Base-by-base conservation (phyloP, 1,140 invertebrate species). In the Solenopsis invicta region DNA sequence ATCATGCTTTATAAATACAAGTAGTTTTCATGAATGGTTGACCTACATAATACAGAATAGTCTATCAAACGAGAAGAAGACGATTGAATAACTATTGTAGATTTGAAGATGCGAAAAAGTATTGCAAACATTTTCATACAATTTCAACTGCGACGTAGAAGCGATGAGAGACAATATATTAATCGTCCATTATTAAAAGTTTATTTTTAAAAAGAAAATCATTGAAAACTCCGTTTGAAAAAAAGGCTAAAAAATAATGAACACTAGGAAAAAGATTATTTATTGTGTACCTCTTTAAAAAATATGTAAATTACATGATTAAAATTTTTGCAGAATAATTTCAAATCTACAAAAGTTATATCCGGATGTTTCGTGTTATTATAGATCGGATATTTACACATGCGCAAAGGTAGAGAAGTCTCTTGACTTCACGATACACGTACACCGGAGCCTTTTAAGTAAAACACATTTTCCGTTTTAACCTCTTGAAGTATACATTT, bases 381-480 rank as follows among this genome's bases (percentile, higher is more conserved):
- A 78, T 66, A 48, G 6, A 78, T 34, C 18, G 18, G 18, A 24
- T 62, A 78, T 48, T 67, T 80, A 80, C 34, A 52, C 13, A 67
- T 16, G 21, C 12, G 48, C 18, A 50, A 52, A 37, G 52, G 6
- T 24, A 69, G 66, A 12, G 66, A 48, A 48, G n/a, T n/a, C 24
- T 62, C 45, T 37, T 48, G 29, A 62, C 18, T 64, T n/a, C 29
- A 18, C 18, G n/a, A 34, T 45, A 66, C 24, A 78, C 24, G 10
- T 29, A 0, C 37, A 12, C 10, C 61, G 41, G 21, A 66, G 34
- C 24, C 24, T 77, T 62, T 77, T 41, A 50, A 48, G 76, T 48
- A 34, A 66, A 34, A 66, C 24, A 66, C 45, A 80, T 80, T 80
- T 67, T 80, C 13, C 45, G 37, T 67, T 80, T 80, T 29, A 34